These are phyloP conservation scores for Ataeniobius toweri DNA, from an alignment of 2,797 vertebrate species.

Conservation along the genomic window DNA sequence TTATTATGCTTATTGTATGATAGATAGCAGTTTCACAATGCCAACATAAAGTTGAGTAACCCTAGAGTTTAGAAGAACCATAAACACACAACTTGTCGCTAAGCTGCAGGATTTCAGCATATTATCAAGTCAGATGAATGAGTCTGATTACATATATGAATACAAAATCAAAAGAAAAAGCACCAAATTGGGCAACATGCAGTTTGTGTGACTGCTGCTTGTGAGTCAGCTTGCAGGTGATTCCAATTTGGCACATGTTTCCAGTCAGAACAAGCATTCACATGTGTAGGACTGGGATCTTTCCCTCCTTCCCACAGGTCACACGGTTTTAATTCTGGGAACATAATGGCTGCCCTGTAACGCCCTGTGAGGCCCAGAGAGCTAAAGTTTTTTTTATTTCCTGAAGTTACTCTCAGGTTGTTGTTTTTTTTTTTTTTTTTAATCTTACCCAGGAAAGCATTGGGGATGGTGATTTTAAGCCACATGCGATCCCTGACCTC, in stretches of 20 bases:
- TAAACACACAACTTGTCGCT: background rate
- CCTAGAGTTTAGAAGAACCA: background rate
- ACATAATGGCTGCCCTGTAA: constrained; percentile 64
- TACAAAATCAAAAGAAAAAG: constrained; percentile 5
- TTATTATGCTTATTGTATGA: no score
- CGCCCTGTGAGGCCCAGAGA: constrained; percentile 33
- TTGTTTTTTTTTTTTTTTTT: background rate
- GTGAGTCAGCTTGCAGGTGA: constrained; percentile 69
- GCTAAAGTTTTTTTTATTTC: constrained; percentile 10
- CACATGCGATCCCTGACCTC: constrained; percentile 92
- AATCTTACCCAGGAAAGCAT: constrained; percentile 88
- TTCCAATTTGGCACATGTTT: constrained; percentile 70
- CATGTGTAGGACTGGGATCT: constrained; percentile 31
- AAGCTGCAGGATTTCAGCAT: background rate
- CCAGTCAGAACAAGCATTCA: constrained; percentile 46
- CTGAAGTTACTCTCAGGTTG: background rate
- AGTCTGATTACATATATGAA: background rate
- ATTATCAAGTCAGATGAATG: background rate
- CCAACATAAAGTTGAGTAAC: background rate
- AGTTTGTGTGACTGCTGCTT: constrained; percentile 50
- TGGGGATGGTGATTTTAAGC: constrained; percentile 92
- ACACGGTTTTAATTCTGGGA: constrained; percentile 69
- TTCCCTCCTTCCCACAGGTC: constrained; percentile 51
- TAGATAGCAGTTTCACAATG: background rate
- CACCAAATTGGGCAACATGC: constrained; percentile 19